Evolutionary conservation across 2,797 vertebrate genomes (phyloP).

Genomic region (Neosilurus mollespiculum): DNA sequence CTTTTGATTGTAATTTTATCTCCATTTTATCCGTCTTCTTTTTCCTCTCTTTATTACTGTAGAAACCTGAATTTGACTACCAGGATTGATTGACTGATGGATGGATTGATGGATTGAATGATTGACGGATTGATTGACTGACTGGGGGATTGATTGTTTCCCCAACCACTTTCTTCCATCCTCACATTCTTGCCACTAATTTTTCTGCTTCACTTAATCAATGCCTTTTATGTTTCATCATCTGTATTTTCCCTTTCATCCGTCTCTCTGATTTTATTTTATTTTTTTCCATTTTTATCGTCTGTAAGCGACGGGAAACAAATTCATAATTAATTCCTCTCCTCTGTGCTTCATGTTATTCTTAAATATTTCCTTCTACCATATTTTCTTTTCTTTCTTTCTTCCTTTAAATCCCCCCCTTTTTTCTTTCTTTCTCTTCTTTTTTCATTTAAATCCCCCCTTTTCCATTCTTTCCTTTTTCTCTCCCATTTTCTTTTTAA

Average conservation of each 20-base stretch:
- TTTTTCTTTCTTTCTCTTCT: not conserved
- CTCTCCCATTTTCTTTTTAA: too few relatives aligned
- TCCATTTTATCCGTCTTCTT: not conserved
- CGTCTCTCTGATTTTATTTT: not conserved
- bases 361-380: not conserved
- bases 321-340: not conserved
- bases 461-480: too few relatives aligned
- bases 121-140: not conserved
- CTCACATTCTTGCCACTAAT: not conserved
- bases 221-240: not conserved
- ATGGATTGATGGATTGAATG: not conserved
- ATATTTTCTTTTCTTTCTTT: not conserved
- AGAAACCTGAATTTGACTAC: not conserved
- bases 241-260: not conserved
- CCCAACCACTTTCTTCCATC: not conserved
- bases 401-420: slow-evolving; percentile 16
- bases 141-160: not conserved
- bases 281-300: too few relatives aligned
- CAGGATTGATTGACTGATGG: not conserved
- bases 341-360: too few relatives aligned
- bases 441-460: too few relatives aligned
- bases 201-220: not conserved
- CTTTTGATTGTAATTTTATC: not conserved
- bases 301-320: not conserved
- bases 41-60: not conserved